phyloP scores from a whole-genome alignment of 2,888 invertebrate genomes.

The Proisotoma minuta region DNA sequence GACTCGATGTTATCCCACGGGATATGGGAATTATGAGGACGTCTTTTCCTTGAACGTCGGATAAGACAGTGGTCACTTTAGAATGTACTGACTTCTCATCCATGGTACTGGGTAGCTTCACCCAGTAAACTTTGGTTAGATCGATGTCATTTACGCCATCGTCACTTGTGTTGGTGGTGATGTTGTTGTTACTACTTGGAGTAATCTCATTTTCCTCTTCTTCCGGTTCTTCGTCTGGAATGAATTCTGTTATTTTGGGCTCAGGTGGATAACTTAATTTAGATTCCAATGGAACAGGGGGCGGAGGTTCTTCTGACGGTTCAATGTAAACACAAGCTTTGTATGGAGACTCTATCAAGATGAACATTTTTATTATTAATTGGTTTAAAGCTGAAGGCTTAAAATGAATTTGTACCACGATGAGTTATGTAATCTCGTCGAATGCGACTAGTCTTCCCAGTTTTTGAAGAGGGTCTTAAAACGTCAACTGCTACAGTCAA shows the following conservation, averaged over 20 bases:
- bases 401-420: constrained; percentile 17
- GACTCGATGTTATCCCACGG: constrained; percentile 11
- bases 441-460: constrained; percentile 4
- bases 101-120: constrained; percentile 22
- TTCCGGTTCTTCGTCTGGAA: not conserved
- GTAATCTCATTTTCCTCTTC: no score
- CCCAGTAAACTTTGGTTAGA: constrained; percentile 35
- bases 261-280: not conserved
- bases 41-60: constrained; percentile 24
- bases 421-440: constrained; percentile 4
- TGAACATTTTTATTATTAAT: not conserved
- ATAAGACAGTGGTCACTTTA: constrained; percentile 23
- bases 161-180: no score
- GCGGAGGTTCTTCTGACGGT: not conserved
- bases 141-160: constrained; percentile 24
- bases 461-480: constrained; percentile 19
- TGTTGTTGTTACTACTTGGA: no score
- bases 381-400: not conserved
- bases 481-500: constrained; percentile 25
- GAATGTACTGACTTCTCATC: constrained; percentile 15
- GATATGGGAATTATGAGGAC: constrained; percentile 33
- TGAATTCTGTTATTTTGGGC: not conserved
- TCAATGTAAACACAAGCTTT: constrained; percentile 38
- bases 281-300: not conserved
- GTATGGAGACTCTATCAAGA: constrained; percentile 20